A percentile compares a stretch with the other conserved stretches of the same genome.
Evolutionary conservation across 2,113 vertebrate species (phyloP).

Genomic region (Rhinolophus ferrumequinum): DNA sequence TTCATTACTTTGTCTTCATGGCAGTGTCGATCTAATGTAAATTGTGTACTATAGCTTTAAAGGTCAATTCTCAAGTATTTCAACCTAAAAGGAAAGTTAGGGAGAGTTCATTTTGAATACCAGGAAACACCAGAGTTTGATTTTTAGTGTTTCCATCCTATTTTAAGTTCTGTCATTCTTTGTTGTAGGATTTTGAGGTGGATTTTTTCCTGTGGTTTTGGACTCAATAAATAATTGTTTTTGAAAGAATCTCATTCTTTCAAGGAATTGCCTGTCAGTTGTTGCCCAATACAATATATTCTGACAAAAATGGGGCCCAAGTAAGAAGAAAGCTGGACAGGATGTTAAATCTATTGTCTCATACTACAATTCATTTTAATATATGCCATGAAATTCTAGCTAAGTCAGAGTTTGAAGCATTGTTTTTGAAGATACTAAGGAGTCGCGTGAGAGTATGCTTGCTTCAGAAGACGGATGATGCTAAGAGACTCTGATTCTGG

Average conservation of each 20-base stretch:
- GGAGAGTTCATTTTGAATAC: not conserved
- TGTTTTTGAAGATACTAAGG: not conserved
- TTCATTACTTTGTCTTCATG: not conserved
- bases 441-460: not conserved
- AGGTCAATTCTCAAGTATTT: conserved; percentile 43
- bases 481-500: no score
- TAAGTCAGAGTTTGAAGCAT: not conserved
- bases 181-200: not conserved
- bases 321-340: not conserved
- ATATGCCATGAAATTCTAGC: not conserved
- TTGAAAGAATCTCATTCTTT: not conserved
- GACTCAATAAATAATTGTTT: not conserved
- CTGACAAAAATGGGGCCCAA: not conserved
- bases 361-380: not conserved
- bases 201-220: not conserved
- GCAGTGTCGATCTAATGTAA: conserved; percentile 13
- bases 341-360: not conserved
- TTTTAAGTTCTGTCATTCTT: not conserved
- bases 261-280: not conserved
- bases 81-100: not conserved
- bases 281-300: not conserved
- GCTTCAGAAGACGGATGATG: not conserved
- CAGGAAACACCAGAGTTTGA: not conserved
- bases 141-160: not conserved
- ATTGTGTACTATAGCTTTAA: conserved; percentile 27